Conservation (phyloP, 1,140 invertebrate genomes). For the Phymorhynchus buccinoides region DNA sequence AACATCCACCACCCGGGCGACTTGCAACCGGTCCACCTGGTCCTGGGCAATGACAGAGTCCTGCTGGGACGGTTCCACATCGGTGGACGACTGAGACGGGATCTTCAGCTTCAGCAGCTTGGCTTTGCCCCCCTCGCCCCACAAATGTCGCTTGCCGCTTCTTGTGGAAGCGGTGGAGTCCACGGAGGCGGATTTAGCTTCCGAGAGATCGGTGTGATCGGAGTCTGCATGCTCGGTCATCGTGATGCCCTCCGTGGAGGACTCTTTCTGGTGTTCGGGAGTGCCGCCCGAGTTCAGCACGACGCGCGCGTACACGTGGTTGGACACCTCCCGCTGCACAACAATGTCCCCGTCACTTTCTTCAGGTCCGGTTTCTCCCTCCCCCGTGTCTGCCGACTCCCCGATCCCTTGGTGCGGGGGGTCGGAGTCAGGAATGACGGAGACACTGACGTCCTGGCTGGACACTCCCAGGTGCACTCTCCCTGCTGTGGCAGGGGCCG, state of each 20-base stretch:
- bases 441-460: neutral
- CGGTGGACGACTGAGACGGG: neutral
- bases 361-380: neutral
- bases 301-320: constrained; percentile 24
- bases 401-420: neutral
- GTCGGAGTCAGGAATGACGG: neutral
- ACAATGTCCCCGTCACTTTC: neutral
- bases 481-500: neutral
- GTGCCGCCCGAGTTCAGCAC: constrained; percentile 14
- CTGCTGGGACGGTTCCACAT: neutral
- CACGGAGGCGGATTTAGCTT: neutral
- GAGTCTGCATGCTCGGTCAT: neutral
- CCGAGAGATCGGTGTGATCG: neutral
- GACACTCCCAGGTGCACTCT: neutral
- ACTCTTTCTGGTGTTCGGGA: neutral
- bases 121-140: neutral
- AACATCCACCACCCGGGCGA: neutral
- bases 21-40: constrained; percentile 1
- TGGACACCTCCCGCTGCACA: constrained; percentile 1
- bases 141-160: constrained; percentile 24
- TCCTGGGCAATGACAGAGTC: neutral
- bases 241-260: neutral
- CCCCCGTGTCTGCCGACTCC: neutral
- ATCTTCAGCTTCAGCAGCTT: constrained; percentile 30
- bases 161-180: constrained; percentile 27